A percentile compares a stretch with the other conserved stretches of the same genome.
Conservation (phyloP, 2,888 invertebrate species). For the Acanthacorydalis orientalis region DNA sequence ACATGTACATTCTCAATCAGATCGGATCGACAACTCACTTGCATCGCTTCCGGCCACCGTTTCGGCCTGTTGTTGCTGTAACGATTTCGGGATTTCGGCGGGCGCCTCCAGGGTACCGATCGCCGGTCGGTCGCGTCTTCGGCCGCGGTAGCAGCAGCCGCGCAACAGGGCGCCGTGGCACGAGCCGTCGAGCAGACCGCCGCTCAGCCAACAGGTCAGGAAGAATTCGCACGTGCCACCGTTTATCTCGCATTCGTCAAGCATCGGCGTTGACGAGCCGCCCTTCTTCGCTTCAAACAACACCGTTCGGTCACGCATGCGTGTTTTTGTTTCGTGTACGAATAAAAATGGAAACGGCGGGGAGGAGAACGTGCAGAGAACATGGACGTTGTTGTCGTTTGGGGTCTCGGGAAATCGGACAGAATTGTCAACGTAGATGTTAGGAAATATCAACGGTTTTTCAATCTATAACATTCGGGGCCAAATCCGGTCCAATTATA, state of each 20-base stretch:
- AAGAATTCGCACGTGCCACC: slow-evolving; percentile 69
- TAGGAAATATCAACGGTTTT: too few relatives aligned
- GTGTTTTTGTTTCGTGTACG: too few relatives aligned
- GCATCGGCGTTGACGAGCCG: neutral
- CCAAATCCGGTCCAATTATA: too few relatives aligned
- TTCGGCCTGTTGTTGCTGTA: slow-evolving; percentile 18
- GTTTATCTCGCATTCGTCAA: slow-evolving; percentile 17
- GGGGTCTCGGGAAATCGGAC: too few relatives aligned
- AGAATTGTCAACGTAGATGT: too few relatives aligned
- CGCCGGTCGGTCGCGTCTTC: slow-evolving; percentile 40
- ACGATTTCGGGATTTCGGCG: slow-evolving; percentile 36
- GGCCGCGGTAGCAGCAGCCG: slow-evolving; percentile 65
- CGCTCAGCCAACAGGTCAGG: slow-evolving; percentile 80
- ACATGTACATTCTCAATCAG: neutral
- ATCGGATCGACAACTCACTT: slow-evolving; percentile 39
- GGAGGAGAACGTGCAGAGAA: slow-evolving; percentile 5
- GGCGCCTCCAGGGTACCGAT: slow-evolving; percentile 41
- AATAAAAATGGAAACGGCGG: too few relatives aligned
- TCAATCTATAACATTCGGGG: too few relatives aligned
- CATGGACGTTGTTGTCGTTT: too few relatives aligned
- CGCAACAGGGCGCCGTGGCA: slow-evolving; percentile 55
- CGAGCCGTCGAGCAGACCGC: slow-evolving; percentile 69
- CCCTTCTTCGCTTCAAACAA: neutral
- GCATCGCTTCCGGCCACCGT: slow-evolving; percentile 32
- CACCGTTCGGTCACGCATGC: too few relatives aligned